A percentile compares a stretch with the other conserved stretches of the same genome.
These are phyloP conservation scores for Pristionchus mayeri DNA, from an alignment of 2,888 invertebrate genomes.

Conservation along the genomic window DNA sequence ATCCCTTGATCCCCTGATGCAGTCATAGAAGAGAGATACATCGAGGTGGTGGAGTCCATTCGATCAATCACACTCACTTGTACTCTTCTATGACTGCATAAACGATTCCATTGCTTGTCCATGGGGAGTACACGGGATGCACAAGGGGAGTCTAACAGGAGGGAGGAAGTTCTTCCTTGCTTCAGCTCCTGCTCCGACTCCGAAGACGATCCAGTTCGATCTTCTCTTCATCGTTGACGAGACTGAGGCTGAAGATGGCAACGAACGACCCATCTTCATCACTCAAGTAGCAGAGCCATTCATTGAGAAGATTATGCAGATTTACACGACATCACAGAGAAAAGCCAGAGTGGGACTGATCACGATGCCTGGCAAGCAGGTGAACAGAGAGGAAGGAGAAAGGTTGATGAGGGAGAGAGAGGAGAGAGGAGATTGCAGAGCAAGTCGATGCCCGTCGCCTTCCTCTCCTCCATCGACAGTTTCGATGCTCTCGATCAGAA, in stretches of 20 bases:
- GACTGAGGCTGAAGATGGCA: not conserved
- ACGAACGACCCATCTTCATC: too few relatives aligned
- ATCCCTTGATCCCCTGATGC: constrained; percentile 20
- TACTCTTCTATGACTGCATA: constrained; percentile 46
- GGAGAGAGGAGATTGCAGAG: not conserved
- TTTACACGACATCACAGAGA: not conserved
- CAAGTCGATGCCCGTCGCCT: constrained; percentile 17
- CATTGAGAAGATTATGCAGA: not conserved
- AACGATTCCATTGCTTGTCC: not conserved
- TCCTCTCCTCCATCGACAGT: constrained; percentile 33
- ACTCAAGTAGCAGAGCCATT: not conserved
- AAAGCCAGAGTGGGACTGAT: constrained; percentile 36
- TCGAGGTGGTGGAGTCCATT: not conserved
- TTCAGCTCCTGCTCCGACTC: constrained; percentile 38
- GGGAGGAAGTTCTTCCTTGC: too few relatives aligned
- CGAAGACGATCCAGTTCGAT: constrained; percentile 33
- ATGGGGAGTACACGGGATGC: not conserved
- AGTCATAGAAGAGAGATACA: constrained; percentile 39
- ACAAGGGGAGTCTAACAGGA: not conserved
- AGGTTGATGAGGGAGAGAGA: not conserved
- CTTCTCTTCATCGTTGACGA: constrained; percentile 28
- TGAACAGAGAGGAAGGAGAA: not conserved
- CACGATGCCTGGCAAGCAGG: constrained; percentile 17
- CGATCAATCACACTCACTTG: constrained; percentile 12
- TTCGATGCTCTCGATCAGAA: constrained; percentile 27